Conservation (phyloP, 2,113 vertebrate species). For the Dolichotis patagonum region DNA sequence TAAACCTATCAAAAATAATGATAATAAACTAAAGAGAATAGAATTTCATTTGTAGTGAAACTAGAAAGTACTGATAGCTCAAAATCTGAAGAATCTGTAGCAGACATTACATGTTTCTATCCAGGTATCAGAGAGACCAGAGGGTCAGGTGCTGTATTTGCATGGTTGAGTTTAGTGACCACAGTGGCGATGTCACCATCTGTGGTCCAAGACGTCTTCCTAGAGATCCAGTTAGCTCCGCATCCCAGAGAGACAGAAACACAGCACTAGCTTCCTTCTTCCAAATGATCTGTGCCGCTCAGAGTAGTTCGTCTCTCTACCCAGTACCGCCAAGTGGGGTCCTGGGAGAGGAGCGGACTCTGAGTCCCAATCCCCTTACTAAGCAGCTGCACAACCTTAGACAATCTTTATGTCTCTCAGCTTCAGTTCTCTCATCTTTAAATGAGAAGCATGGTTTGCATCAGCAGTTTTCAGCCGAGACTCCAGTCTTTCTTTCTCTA, state of each 20-base stretch:
- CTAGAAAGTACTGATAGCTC: not conserved
- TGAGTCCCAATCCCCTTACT: not conserved
- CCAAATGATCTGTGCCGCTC: not conserved
- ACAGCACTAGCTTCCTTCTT: not conserved
- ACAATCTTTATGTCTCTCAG: not conserved
- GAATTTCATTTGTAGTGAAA: not conserved
- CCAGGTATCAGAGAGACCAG: not conserved
- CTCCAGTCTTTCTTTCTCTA: not conserved
- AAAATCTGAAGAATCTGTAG: not conserved
- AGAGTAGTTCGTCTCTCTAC: not conserved
- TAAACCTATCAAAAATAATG: not conserved
- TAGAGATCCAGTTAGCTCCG: not conserved
- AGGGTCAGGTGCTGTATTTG: not conserved
- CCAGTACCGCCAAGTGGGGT: fast-evolving
- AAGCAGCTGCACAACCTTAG: not conserved
- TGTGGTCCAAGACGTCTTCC: not conserved
- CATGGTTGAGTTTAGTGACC: not conserved
- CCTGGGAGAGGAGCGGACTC: not conserved
- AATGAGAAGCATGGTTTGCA: not conserved
- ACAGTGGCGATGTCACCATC: not conserved
- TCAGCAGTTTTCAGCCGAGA: not conserved
- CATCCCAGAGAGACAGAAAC: not conserved
- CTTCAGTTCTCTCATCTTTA: not conserved
- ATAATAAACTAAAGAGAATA: not conserved
- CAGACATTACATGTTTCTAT: not conserved